Base-by-base conservation (phyloP, 2,888 invertebrate species). In the Coenonympha arcania region DNA sequence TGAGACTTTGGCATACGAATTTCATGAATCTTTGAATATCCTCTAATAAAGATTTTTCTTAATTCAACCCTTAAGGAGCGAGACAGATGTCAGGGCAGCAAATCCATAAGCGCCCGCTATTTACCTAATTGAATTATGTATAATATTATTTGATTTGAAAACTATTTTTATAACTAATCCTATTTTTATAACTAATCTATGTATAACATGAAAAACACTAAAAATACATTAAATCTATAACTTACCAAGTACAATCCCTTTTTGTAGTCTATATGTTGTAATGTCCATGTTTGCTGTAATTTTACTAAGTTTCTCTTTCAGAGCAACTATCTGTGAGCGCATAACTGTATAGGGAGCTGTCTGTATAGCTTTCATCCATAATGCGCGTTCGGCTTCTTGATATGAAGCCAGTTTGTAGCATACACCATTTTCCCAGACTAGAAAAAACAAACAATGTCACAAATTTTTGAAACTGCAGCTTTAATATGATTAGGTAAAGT, bases 341-440 rank as follows among this genome's bases (percentile, higher is more conserved):
- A 97, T 90, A 59, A 91, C 91, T 53, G 93, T 92, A 73, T 95
- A 96, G 53, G 96, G 94, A 6, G 96, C 95, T 61, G 91, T 86
- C 66, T 94, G 91, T 55, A 98, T 90, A 4, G 92, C 91, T 70
- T 94, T 92, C 62, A 96, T 74, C 97, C 98, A 98, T 37, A 92
- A 88, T 56, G 92, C 91, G 16, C 97, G 88, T 64, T 97, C 97
- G 6, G 89, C 88, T 66, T 95, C 93, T 16, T 93, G 90, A 50
- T 90, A 89, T 4, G 96, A 92, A 4, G 93, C 93, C 68, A 98
- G 88, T 56, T 93, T 91, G 77, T 95, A 95, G 58, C 91, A 90
- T 13, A 92, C 81, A 11, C 95, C 95, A 60, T 94, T 95, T 59
- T 93, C 92, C 85, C 95, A 95, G 50, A 92, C 95, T 95, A 72